Conservation (phyloP, 2,888 invertebrate species). For the Zygogramma bicolorata region DNA sequence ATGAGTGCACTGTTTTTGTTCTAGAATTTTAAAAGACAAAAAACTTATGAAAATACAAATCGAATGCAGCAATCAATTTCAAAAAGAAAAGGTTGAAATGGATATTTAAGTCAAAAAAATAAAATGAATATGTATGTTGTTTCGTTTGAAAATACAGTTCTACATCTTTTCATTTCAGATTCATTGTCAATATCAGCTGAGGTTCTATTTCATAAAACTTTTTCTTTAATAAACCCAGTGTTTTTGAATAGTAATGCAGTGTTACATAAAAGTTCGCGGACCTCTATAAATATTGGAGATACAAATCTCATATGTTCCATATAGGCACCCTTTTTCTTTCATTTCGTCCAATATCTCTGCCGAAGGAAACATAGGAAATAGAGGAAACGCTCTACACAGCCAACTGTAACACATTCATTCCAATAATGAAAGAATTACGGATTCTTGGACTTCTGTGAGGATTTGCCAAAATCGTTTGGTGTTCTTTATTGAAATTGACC, state of each 20-base stretch:
- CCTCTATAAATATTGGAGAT: background rate
- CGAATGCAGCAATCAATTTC: too few species aligned
- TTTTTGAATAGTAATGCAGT: background rate
- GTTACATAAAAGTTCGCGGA: background rate
- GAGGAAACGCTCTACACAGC: background rate
- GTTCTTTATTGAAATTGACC: background rate
- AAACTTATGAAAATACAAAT: too few species aligned
- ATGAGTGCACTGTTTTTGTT: too few species aligned
- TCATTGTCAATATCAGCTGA: too few species aligned
- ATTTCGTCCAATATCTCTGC: background rate
- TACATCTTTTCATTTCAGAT: too few species aligned
- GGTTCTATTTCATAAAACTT: too few species aligned
- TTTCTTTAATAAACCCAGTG: too few species aligned
- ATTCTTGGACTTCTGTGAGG: background rate
- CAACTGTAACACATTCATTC: background rate
- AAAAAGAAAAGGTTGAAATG: too few species aligned
- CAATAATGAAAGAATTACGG: constrained; percentile 1
- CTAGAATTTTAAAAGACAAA: too few species aligned
- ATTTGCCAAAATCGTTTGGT: background rate
- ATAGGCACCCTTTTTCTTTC: constrained; percentile 1
- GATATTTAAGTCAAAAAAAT: too few species aligned
- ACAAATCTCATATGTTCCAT: background rate
- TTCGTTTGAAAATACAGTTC: too few species aligned
- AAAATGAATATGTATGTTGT: too few species aligned
- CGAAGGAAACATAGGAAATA: background rate